Evolutionary conservation across 2,888 invertebrate genomes (phyloP).

Genomic region (Cheilosia vernalis): DNA sequence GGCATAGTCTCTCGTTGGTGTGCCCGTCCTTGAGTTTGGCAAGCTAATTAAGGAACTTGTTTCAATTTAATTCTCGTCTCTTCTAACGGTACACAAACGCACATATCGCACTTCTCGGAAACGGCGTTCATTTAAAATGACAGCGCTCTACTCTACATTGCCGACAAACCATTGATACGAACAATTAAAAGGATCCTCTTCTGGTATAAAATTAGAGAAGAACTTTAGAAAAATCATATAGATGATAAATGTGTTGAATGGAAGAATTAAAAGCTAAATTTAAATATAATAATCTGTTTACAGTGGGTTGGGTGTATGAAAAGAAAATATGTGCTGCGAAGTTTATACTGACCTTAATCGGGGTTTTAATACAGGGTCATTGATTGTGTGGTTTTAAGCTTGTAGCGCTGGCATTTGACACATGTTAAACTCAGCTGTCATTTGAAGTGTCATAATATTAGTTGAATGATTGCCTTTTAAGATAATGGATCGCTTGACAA

Average conservation of each 20-base stretch:
- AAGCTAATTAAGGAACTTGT: constrained; percentile 53
- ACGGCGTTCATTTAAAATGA: constrained; percentile 16
- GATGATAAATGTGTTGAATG: constrained; percentile 45
- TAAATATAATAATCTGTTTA: too few species aligned
- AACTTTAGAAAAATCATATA: constrained; percentile 27
- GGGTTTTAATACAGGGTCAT: not conserved
- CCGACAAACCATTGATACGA: constrained; percentile 1
- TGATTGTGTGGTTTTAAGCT: too few species aligned
- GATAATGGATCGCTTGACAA: too few species aligned
- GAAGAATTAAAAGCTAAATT: constrained; percentile 21
- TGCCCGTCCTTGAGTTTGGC: constrained; percentile 35
- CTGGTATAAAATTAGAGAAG: not conserved
- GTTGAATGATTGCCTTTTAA: too few species aligned
- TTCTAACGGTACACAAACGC: not conserved
- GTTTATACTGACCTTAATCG: constrained; percentile 36
- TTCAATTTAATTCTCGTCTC: constrained; percentile 17
- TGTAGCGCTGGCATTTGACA: too few species aligned
- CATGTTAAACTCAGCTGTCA: too few species aligned
- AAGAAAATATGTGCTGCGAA: not conserved
- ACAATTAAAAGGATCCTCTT: constrained; percentile 31
- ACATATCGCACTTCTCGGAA: constrained; percentile 16
- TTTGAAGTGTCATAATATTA: too few species aligned
- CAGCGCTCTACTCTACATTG: not conserved
- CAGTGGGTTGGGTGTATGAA: not conserved
- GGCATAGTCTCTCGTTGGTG: constrained; percentile 11